Base-by-base conservation (phyloP, 2,113 vertebrate species). In the Hydrolagus affinis region DNA sequence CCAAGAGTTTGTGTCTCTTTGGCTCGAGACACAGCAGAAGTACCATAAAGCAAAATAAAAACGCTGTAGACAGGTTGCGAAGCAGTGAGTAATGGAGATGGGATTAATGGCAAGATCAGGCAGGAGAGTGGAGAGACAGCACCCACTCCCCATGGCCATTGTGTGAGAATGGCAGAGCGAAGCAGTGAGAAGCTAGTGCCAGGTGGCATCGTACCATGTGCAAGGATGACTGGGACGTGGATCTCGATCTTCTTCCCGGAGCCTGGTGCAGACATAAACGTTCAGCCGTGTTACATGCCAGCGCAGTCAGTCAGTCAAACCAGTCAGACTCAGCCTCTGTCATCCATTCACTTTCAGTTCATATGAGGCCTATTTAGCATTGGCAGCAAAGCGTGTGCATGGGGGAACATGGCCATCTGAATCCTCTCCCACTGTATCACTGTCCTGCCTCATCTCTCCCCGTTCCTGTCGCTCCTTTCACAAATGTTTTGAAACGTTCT, bases 151-250 rank as follows among this genome's bases (percentile, higher is more conserved):
- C 28, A 66, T 11, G 60, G 15, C 23, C 62, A 64, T 23, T 17
- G 19, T 15, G 62, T 28, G 30, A 30, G 60, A 66, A 30, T 66
- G 77, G 25, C 8, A 83, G 44, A 80, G 11, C 2, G n/a, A 80
- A 80, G 21, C 76, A 62, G n/a, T 44, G n/a, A 80, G 77, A 28
- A 83, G 23, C 60, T 1, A 28, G 25, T 44, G 70, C 76, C 85
- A 74, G 59, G 66, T 78, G 0, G 0, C 25, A 77, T 87, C 91
- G 14, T 90, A 96, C 94, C 94, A 93, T 88, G 75, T 92, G 90
- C 85, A 89, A 87, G 80, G 95, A 96, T 44, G 95, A 96, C 87
- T 95, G 94, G 60, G 96, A 96, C 32, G 93, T 91, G 28, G 93
- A 92, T 88, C 94, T 89, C 12, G 93, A 95, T 88, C 93, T 93